phyloP scores from a whole-genome alignment of 2,888 invertebrate genomes.

The Dicranocentrus wangi region DNA sequence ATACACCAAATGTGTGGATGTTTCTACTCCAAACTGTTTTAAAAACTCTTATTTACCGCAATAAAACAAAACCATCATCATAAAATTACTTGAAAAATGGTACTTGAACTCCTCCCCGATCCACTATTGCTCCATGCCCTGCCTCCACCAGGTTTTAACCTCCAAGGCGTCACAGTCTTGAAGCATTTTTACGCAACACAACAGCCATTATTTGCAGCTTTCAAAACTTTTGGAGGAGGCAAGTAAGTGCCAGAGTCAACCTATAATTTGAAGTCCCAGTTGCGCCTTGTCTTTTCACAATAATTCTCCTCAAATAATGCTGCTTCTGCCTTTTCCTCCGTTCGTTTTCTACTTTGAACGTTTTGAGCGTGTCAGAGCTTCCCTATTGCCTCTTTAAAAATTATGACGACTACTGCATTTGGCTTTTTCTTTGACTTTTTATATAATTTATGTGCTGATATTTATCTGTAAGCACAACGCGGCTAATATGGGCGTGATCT shows the following conservation, averaged over 20 bases:
- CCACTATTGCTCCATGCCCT: not conserved
- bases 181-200: not conserved
- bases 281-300: not conserved
- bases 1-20: no score
- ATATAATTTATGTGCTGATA: not conserved
- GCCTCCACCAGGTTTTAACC: no score
- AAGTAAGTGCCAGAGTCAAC: not conserved
- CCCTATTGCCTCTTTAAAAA: slow-evolving; percentile 2
- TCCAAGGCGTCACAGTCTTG: no score
- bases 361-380: not conserved
- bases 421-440: slow-evolving; percentile 27
- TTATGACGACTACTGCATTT: slow-evolving; percentile 40
- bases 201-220: slow-evolving; percentile 1
- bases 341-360: not conserved
- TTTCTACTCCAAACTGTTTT: no score
- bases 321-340: not conserved
- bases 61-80: slow-evolving; percentile 13
- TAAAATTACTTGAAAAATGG: slow-evolving; percentile 13
- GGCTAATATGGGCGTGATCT: slow-evolving; percentile 24
- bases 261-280: no score
- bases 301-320: not conserved
- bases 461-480: not conserved
- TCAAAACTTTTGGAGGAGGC: not conserved
- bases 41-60: no score
- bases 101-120: not conserved